Evolutionary conservation across 2,888 invertebrate genomes (phyloP).

Genomic region (Athetis lepigone): DNA sequence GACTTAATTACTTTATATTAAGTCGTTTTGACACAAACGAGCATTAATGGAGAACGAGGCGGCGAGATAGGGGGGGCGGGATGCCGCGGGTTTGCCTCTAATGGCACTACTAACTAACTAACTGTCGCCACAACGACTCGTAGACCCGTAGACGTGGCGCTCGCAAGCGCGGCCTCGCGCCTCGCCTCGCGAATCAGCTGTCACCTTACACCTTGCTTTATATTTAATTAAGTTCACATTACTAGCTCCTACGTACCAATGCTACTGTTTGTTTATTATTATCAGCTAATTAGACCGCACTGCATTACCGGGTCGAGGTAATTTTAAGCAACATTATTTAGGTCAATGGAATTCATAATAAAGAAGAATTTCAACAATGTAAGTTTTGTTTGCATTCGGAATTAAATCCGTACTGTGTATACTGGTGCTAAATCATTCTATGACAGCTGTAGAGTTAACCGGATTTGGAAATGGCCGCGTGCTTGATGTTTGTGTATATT

Average conservation of each 20-base stretch:
- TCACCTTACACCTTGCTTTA: constrained; percentile 72
- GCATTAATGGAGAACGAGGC: constrained; percentile 81
- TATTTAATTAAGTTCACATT: constrained; percentile 76
- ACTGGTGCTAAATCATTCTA: constrained; percentile 55
- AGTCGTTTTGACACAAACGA: constrained; percentile 84
- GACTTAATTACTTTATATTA: constrained; percentile 83
- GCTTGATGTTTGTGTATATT: constrained; percentile 19
- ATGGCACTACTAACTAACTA: constrained; percentile 86
- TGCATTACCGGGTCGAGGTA: constrained; percentile 64
- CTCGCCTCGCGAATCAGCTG: constrained; percentile 66
- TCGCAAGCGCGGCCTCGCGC: constrained; percentile 50
- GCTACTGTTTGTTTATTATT: constrained; percentile 70
- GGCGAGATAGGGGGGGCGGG: constrained; percentile 75
- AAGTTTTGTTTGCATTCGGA: constrained; percentile 49
- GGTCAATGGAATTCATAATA: constrained; percentile 65
- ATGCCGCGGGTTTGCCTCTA: constrained; percentile 78
- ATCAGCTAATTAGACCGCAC: constrained; percentile 74
- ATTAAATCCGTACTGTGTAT: constrained; percentile 41
- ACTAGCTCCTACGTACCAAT: constrained; percentile 64
- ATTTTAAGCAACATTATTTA: constrained; percentile 62
- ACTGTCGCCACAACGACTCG: constrained; percentile 83
- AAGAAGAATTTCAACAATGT: constrained; percentile 58
- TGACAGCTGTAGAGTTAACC: constrained; percentile 29
- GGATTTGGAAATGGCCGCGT: constrained; percentile 38
- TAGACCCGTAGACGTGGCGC: constrained; percentile 67